Evolutionary conservation across 2,797 vertebrate species (phyloP), one percentile per base, ranked within the genome.

Genomic region (Pipistrellus nathusii): DNA sequence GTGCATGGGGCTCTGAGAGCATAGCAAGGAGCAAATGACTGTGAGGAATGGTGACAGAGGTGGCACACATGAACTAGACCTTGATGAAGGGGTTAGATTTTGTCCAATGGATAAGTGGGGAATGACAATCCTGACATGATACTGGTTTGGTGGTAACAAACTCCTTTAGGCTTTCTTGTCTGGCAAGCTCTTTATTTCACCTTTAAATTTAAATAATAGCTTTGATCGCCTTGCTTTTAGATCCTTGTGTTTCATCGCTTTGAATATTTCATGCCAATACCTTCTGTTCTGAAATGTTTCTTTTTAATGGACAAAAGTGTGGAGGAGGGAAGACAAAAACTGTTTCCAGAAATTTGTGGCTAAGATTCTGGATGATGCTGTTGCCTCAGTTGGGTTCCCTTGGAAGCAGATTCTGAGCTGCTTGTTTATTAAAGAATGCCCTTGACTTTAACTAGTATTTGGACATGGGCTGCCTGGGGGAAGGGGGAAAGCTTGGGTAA

Each of bases 291-390:
- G 27, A 62, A 62, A 62, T 62, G 59, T 62, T 62, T 62, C 59
- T 30, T 62, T 30, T 0, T 1, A 14, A 2, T 0, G 10, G 76
- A 78, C 9, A 12, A 9, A 64, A 59, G 10, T 2, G 2, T 17
- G 20, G 68, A n/a, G 30, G 7, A 23, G 1, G 9, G 17, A 59
- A 35, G 53, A 71, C 1, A 13, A 25, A 51, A 41, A 13, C 13
- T 23, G 35, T 14, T 10, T 18, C 21, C 17, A 1, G 1, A 11
- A 21, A 27, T 23, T 13, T 41, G 46, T 17, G 32, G 46, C 55
- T 57, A 23, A 35, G 46, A 53, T 46, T 64, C 51, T 35, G 46
- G 12, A 2, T 17, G 18, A 27, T 15, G 27, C 12, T 35, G 8
- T 51, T 23, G 30, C 32, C 30, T 90, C 32, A 41, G 8, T 20